Base-by-base conservation (phyloP, 2,888 invertebrate species). In the Drosophila paranaensis region DNA sequence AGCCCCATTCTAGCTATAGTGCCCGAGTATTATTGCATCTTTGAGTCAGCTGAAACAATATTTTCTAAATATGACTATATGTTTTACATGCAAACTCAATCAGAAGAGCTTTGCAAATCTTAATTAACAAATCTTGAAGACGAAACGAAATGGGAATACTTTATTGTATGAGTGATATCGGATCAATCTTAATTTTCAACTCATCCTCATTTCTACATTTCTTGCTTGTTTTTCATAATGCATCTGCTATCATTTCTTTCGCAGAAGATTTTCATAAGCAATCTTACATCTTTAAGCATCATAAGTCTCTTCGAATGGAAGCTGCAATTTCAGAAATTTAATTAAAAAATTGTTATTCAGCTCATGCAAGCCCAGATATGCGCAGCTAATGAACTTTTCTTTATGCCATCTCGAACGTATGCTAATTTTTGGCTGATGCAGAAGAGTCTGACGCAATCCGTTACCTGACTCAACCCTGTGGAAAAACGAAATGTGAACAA, bases 401-500 rank as follows among this genome's bases (percentile, higher is more conserved):
- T 35, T 37, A 37, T 55, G 27, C 27, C 4, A 40, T 45, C 27
- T 43, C 8, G 16, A 48, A 35, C 50, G 50, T 37, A 45, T 33
- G 61, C 33, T 27, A 33, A 55, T 46, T 72, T 45, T 73, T 70
- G 67, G 58, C 61, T 73, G 74, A 73, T 27, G 25, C 25, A 20
- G 40, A 16, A 13, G 16, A 50, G 33, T 10, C 27, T 48, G 40
- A 13, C 35, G 20, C 13, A 42, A 8, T 16, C n/a, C 6, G 5
- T 6, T 37, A 25, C 50, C 60, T 37, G 35, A 33, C 20, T 16
- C 14, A 30, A 66, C 71, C 60, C 66, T 14, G 14, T 45, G 53
- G 11, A 48, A 51, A 55, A 30, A 48, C 0, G 46, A 48, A 53
- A 53, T 39, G 16, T 13, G 35, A 14, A 56, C 42, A 69, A 55